These are phyloP conservation scores for Paraescarpia echinospica DNA, from an alignment of 1,140 invertebrate species.

Conservation along the genomic window DNA sequence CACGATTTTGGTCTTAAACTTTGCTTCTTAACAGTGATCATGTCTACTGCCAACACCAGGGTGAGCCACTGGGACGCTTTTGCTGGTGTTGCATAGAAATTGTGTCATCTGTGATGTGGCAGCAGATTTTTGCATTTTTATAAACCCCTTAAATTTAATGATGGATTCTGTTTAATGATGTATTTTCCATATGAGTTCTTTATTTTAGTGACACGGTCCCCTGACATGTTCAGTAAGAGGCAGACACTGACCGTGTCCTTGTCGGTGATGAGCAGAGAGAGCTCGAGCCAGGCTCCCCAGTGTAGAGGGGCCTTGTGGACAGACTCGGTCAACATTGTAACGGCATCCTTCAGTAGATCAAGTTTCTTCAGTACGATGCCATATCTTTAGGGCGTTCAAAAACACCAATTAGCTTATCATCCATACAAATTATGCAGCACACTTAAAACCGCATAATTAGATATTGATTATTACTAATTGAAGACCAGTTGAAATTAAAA, in stretches of 20 bases:
- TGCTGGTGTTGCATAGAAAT: too few relatives aligned
- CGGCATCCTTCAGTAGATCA: slow-evolving; percentile 73
- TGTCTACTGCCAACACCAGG: too few relatives aligned
- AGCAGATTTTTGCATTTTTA: too few relatives aligned
- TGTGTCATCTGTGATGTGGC: too few relatives aligned
- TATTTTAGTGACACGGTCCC: too few relatives aligned
- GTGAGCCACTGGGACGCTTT: too few relatives aligned
- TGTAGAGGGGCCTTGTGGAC: slow-evolving; percentile 77
- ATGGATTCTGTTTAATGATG: too few relatives aligned
- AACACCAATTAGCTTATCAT: background rate
- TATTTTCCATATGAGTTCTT: too few relatives aligned
- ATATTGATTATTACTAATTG: background rate
- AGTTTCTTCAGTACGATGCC: slow-evolving; percentile 88
- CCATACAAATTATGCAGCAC: background rate
- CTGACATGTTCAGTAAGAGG: too few relatives aligned
- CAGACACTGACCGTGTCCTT: slow-evolving; percentile 65
- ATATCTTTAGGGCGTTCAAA: slow-evolving; percentile 57
- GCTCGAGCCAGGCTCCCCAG: slow-evolving; percentile 92
- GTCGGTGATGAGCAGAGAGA: slow-evolving; percentile 82
- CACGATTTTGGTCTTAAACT: too few relatives aligned
- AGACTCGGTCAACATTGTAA: slow-evolving; percentile 77
- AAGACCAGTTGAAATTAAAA: background rate
- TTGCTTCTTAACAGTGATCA: too few relatives aligned
- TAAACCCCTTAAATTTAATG: too few relatives aligned
- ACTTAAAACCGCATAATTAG: background rate